Evolutionary conservation across 2,113 vertebrate genomes (phyloP), one percentile per base, ranked within the genome.

Genomic region (Hymenochirus boettgeri): DNA sequence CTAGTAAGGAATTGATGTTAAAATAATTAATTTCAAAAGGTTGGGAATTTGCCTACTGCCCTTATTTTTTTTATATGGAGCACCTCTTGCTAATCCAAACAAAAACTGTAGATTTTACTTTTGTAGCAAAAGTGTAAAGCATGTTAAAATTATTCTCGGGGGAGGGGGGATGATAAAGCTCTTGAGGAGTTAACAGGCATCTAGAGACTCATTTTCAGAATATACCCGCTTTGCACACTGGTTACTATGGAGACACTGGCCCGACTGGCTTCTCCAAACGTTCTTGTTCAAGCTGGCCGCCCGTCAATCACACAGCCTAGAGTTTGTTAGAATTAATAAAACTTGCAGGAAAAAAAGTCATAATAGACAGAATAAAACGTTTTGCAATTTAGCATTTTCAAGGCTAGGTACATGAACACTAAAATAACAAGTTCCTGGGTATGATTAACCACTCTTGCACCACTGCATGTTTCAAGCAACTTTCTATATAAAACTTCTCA

Each of bases 241-340:
- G 67, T 74, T 79, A 65, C 73, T 53, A 73, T 67, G 69, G 62
- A 21, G 58, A 73, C 72, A 63, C 52, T 55, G 58, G 52, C 69
- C 69, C 58, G 22, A 39, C 84, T 83, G 79, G 84, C 88, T 89
- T 88, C 86, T 81, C 81, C 85, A 24, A 60, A 85, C 80, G 84
- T 84, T 51, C 23, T 86, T 85, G 88, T 89, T 88, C 89, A 86
- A 89, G 86, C 86, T 85, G 85, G 87, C 85, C 80, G 87, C 85
- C 87, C 81, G 85, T 89, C 88, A 90, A 89, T 90, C 89, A 89
- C 47, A 78, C 80, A 76, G 33, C 21, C 21, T 23, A n/a, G 45
- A 62, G 67, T 61, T 69, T 69, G 65, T 69, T 18, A 48, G 65
- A 69, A 69, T 62, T 70, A 70, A 50, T 62, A 62, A 62, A 62